A percentile compares a stretch with the other conserved stretches of the same genome.
These are phyloP conservation scores for Hemitrygon akajei DNA, from an alignment of 2,797 vertebrate species.

Conservation along the genomic window DNA sequence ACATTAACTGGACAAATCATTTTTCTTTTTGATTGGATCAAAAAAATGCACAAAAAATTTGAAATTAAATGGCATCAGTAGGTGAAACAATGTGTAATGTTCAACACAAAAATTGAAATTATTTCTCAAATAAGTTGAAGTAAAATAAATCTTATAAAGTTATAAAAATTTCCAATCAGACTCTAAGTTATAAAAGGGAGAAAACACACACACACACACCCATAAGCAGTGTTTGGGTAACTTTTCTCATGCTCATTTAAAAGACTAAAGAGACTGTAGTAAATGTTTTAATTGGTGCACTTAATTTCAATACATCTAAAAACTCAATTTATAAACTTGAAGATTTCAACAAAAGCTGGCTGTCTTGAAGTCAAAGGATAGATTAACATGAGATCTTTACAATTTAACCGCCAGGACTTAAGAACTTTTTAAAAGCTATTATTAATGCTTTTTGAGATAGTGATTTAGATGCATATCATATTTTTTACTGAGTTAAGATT, in stretches of 20 bases:
- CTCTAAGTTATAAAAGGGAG: background rate
- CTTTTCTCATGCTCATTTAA: background rate
- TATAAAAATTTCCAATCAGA: background rate
- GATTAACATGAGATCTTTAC: background rate
- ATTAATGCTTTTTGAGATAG: too few relatives aligned
- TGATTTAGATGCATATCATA: too few relatives aligned
- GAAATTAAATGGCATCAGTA: background rate
- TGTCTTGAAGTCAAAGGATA: background rate
- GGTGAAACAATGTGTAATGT: background rate
- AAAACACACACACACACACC: too few relatives aligned
- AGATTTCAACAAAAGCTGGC: background rate
- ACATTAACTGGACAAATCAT: background rate
- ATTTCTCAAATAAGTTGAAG: background rate
- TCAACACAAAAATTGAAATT: background rate
- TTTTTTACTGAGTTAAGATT: too few relatives aligned
- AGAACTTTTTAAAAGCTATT: too few relatives aligned
- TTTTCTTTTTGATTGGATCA: background rate
- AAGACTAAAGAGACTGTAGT: background rate
- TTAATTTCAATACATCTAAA: background rate
- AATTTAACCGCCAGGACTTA: too few relatives aligned
- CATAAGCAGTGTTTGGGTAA: background rate
- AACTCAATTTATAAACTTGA: background rate
- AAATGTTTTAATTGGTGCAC: background rate
- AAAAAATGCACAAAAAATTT: background rate
- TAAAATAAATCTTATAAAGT: background rate